phyloP scores from a whole-genome alignment of 2,888 invertebrate species.

The Hemistola chrysoprasaria region DNA sequence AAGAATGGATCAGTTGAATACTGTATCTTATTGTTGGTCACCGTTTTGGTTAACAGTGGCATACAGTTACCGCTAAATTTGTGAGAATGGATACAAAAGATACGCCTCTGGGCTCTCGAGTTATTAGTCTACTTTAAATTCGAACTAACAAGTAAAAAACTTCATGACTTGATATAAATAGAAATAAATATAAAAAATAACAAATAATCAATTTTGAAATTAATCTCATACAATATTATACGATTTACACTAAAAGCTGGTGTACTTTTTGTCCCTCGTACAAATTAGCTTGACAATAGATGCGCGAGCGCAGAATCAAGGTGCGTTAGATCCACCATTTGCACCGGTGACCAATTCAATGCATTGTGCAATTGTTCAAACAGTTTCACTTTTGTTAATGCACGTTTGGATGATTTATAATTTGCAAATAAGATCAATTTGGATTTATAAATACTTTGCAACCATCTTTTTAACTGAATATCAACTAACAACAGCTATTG shows the following conservation, averaged over 20 bases:
- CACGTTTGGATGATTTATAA: slow-evolving; percentile 27
- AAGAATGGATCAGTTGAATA: slow-evolving; percentile 28
- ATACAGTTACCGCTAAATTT: slow-evolving; percentile 43
- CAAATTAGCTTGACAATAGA: slow-evolving; percentile 49
- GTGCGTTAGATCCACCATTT: slow-evolving; percentile 34
- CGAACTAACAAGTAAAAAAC: not conserved
- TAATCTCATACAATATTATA: not conserved
- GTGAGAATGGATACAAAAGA: slow-evolving; percentile 34
- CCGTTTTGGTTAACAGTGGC: slow-evolving; percentile 45
- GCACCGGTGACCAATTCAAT: slow-evolving; percentile 35
- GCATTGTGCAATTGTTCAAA: slow-evolving; percentile 36
- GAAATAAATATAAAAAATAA: too few species aligned
- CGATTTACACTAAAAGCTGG: slow-evolving; percentile 35
- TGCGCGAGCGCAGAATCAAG: slow-evolving; percentile 44
- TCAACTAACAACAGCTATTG: not conserved
- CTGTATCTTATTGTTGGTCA: slow-evolving; percentile 40
- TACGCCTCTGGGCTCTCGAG: slow-evolving; percentile 18
- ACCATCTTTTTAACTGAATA: not conserved
- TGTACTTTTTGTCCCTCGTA: slow-evolving; percentile 39
- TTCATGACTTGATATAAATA: too few species aligned
- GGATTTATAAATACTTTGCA: not conserved
- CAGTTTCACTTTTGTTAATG: slow-evolving; percentile 36
- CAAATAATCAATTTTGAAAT: too few species aligned
- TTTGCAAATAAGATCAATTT: slow-evolving; percentile 8
- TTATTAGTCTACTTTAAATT: slow-evolving; percentile 13